Conservation (phyloP, 1,140 invertebrate species). For the Euwallacea fornicatus region DNA sequence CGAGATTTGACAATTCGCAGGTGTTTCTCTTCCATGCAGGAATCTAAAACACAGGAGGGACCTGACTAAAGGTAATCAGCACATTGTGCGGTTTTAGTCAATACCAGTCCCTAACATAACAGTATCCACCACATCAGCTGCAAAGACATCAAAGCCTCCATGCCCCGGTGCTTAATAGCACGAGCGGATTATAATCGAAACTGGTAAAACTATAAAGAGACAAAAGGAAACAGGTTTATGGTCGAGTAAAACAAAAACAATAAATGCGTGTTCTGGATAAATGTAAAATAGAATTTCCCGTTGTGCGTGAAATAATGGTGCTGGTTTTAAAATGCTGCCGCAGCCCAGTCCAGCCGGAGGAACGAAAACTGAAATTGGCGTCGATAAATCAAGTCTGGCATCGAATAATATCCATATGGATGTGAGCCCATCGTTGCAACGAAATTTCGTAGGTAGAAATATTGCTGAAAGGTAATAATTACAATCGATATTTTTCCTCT, state of each 20-base stretch:
- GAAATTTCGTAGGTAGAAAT: not conserved
- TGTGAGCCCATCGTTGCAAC: slow-evolving; percentile 15
- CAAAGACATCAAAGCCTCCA: no score
- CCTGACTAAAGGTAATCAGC: no score
- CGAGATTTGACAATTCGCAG: no score
- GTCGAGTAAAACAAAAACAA: slow-evolving; percentile 29
- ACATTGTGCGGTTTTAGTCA: no score
- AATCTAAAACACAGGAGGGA: no score
- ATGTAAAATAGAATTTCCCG: slow-evolving; percentile 34
- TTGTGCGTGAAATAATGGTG: slow-evolving; percentile 32
- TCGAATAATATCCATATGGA: slow-evolving; percentile 33
- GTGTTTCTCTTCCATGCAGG: no score
- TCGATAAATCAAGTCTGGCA: slow-evolving; percentile 32
- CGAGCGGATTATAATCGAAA: slow-evolving; percentile 4
- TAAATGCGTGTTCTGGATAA: slow-evolving; percentile 28
- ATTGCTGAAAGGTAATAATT: no score
- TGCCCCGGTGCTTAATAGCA: no score
- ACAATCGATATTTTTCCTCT: no score
- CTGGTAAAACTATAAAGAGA: not conserved
- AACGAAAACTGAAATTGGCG: slow-evolving; percentile 34
- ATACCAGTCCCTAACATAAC: no score
- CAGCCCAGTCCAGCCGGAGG: slow-evolving; percentile 25
- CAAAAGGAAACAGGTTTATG: slow-evolving; percentile 29
- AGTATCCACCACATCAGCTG: no score
- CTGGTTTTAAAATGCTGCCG: slow-evolving; percentile 31